Conservation (phyloP, 2,797 vertebrate species). For the Pangasius krempfi region DNA sequence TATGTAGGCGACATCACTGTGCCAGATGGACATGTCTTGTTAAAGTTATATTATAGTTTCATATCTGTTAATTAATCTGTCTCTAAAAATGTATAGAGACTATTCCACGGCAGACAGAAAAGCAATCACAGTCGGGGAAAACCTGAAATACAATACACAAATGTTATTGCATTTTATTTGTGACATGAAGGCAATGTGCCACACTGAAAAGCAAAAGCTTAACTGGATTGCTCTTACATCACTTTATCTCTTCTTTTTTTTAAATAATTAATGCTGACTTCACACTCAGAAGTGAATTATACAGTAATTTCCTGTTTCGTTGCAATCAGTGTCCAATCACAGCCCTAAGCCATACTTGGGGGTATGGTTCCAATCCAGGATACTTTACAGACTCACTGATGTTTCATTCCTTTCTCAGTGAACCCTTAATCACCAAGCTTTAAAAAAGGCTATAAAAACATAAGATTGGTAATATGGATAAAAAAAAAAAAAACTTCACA, state of each 20-base stretch:
- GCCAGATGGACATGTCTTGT: background rate
- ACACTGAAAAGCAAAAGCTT: background rate
- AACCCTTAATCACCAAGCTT: background rate
- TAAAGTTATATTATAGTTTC: background rate
- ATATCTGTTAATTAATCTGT: no score
- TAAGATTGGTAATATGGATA: background rate
- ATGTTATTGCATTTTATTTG: background rate
- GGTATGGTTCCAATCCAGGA: background rate
- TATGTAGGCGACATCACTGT: background rate
- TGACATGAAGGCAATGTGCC: background rate
- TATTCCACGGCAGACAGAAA: background rate
- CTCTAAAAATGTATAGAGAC: background rate
- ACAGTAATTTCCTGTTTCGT: background rate
- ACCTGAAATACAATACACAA: background rate
- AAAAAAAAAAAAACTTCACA: background rate
- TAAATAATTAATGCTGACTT: background rate
- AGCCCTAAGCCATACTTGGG: background rate
- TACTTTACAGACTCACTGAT: background rate
- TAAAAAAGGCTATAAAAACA: background rate
- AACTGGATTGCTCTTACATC: background rate
- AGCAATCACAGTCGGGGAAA: background rate
- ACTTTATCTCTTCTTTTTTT: background rate
- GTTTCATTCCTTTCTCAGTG: background rate
- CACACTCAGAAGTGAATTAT: background rate
- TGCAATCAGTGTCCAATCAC: background rate